phyloP scores from a whole-genome alignment of 2,797 vertebrate species.

The Vireo griseus region DNA sequence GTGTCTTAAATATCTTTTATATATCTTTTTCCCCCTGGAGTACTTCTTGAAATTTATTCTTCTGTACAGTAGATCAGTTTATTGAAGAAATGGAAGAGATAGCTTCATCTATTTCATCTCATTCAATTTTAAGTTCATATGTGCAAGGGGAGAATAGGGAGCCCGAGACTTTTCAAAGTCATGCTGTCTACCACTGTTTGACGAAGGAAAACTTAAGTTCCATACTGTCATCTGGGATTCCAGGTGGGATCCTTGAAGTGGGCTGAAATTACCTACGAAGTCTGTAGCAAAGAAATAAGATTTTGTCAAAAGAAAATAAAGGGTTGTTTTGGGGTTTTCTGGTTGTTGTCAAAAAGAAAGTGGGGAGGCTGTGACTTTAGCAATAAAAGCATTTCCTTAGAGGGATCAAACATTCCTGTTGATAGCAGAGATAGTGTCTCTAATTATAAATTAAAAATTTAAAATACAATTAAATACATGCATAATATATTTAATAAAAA shows the following conservation, averaged over 20 bases:
- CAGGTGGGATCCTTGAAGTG: neutral
- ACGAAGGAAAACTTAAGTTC: neutral
- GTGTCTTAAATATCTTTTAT: neutral
- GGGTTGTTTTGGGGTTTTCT: neutral
- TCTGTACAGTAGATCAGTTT: neutral
- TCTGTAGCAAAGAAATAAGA: neutral
- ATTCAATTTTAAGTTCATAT: neutral
- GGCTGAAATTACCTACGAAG: neutral
- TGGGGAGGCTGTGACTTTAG: rapidly evolving
- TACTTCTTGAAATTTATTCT: neutral
- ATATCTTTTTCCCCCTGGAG: neutral
- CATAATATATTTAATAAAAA: neutral
- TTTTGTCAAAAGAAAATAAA: neutral
- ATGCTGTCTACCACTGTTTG: neutral
- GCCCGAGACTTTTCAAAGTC: neutral
- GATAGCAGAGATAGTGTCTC: neutral
- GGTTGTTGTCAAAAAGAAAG: neutral
- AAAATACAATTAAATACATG: neutral
- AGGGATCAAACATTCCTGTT: neutral
- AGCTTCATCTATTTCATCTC: neutral
- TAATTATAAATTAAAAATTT: neutral
- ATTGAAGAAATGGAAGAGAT: neutral
- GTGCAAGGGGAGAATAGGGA: neutral
- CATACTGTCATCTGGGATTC: neutral
- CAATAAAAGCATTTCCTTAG: neutral